Evolutionary conservation across 2,797 vertebrate genomes (phyloP).

Genomic region (Remorina albescens): DNA sequence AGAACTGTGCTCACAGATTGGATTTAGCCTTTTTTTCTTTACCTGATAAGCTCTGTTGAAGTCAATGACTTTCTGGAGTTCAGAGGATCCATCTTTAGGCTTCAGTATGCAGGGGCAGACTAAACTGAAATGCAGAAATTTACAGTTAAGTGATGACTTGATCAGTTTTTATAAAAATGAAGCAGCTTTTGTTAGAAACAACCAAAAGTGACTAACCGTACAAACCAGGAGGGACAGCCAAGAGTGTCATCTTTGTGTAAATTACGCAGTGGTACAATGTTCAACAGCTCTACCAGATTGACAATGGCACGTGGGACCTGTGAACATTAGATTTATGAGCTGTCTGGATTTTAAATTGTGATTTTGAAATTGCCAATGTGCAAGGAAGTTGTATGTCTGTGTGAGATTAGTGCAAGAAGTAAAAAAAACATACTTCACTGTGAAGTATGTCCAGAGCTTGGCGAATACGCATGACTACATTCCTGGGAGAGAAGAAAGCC

Average conservation of each 20-base stretch:
- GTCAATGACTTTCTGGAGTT: conserved; percentile 80
- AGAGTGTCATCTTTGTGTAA: conserved; percentile 81
- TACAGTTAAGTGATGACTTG: neutral
- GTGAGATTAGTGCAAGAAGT: neutral
- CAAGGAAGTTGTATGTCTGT: neutral
- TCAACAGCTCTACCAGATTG: conserved; percentile 88
- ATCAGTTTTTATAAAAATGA: neutral
- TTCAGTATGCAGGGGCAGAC: conserved; percentile 90
- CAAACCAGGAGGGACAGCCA: conserved; percentile 86
- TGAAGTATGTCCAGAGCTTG: conserved; percentile 92
- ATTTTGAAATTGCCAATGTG: neutral
- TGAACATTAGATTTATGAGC: neutral
- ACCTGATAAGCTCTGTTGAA: conserved; percentile 90
- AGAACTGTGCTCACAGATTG: neutral
- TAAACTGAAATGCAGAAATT: conserved; percentile 72
- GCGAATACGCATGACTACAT: conserved; percentile 84
- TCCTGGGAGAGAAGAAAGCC: conserved; percentile 85
- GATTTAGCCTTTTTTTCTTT: conserved; percentile 7
- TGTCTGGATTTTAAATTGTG: neutral
- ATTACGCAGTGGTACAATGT: conserved; percentile 83
- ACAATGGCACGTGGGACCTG: conserved; percentile 94
- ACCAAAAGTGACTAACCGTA: conserved; percentile 68
- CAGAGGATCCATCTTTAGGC: conserved; percentile 80
- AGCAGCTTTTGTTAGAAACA: neutral
- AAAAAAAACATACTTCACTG: conserved; percentile 79